A percentile compares a stretch with the other conserved stretches of the same genome.
Conservation (phyloP, 2,888 invertebrate genomes). For the Teinopalpus imperialis region DNA sequence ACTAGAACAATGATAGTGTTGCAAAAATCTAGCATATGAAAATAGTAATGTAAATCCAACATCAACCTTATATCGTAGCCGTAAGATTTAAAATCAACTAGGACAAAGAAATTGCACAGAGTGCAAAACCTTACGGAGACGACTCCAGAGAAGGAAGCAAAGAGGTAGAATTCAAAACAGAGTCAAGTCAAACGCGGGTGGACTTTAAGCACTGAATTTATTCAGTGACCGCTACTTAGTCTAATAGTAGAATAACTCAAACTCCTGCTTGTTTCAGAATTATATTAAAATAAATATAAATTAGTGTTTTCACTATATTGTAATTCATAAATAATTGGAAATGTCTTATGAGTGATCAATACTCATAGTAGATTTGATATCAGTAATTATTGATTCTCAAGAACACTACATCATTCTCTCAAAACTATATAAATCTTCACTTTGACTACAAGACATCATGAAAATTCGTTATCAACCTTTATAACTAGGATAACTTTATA, state of each 20-base stretch:
- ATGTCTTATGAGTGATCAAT: no score
- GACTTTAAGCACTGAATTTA: conserved; percentile 63
- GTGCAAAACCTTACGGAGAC: conserved; percentile 38
- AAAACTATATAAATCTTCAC: no score
- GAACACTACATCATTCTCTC: no score
- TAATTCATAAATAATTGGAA: no score
- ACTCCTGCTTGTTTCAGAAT: conserved; percentile 16
- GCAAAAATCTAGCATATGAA: conserved; percentile 60
- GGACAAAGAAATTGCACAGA: conserved; percentile 32
- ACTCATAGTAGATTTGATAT: no score
- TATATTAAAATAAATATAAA: conserved; percentile 16
- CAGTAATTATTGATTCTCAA: no score
- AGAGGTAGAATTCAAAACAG: conserved; percentile 66
- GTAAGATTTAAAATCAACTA: conserved; percentile 45
- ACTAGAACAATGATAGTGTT: conserved; percentile 64
- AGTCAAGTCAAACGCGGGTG: conserved; percentile 57
- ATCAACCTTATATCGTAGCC: conserved; percentile 29
- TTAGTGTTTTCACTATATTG: conserved; percentile 8
- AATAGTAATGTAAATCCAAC: conserved; percentile 26
- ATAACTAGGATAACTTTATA: no score
- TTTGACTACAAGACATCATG: no score
- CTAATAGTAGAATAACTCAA: conserved; percentile 48
- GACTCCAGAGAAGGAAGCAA: conserved; percentile 50
- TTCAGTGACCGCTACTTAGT: conserved; percentile 48
- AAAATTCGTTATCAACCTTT: no score